Percentiles rank a stretch among this genome's conserved stretches.
These are phyloP conservation scores for Periparus ater DNA, from an alignment of 2,797 vertebrate genomes.

Conservation along the genomic window DNA sequence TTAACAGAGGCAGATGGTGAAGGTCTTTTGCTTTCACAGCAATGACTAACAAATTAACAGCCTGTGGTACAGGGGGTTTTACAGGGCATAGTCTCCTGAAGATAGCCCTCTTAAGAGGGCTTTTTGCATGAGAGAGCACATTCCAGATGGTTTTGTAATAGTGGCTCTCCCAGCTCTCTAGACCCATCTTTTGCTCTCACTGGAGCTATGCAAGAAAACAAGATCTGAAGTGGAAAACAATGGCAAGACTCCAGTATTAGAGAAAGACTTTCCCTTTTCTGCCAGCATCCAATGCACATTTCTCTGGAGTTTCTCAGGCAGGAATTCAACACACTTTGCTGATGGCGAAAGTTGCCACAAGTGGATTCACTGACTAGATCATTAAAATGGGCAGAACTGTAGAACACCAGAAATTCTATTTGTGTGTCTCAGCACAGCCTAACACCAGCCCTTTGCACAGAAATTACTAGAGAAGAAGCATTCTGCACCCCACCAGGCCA, in stretches of 20 bases:
- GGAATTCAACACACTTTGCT: background rate
- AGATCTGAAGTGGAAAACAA: background rate
- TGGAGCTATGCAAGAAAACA: background rate
- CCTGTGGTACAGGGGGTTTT: background rate
- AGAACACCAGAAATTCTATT: background rate
- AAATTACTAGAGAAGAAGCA: background rate
- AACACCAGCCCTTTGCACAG: background rate
- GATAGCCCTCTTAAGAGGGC: background rate
- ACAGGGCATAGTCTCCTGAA: background rate
- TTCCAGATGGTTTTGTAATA: background rate
- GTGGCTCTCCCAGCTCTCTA: background rate
- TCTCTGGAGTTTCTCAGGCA: background rate
- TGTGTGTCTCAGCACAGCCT: background rate
- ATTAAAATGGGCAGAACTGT: background rate
- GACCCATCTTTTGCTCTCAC: background rate
- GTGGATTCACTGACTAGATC: background rate
- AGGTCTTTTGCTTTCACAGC: background rate
- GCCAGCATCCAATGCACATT: accelerated
- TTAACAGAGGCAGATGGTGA: background rate
- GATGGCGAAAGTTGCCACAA: background rate
- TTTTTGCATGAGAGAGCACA: background rate
- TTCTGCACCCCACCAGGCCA: background rate
- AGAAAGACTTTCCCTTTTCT: background rate
- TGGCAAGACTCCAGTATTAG: background rate
- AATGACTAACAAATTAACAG: background rate